phyloP scores from a whole-genome alignment of 2,888 invertebrate genomes.

The Quadroppia sp. region DNA sequence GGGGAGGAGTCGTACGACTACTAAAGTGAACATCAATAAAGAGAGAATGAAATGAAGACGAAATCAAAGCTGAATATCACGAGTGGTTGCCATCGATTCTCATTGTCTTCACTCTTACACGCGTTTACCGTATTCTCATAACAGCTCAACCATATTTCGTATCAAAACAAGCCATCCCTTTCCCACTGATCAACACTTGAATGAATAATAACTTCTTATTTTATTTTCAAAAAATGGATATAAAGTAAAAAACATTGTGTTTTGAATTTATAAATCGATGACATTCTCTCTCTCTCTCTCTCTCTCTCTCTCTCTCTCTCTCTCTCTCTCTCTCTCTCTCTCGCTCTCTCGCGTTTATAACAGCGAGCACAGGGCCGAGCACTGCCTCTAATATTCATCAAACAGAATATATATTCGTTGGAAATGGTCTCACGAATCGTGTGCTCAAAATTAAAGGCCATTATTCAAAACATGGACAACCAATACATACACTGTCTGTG shows the following conservation, averaged over 20 bases:
- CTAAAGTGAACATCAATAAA: background rate
- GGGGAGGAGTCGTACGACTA: background rate
- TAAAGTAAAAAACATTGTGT: background rate
- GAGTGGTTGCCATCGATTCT: slow-evolving; percentile 7
- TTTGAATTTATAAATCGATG: background rate
- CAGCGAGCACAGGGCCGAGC: background rate
- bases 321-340: too few species aligned
- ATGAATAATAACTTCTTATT: too few species aligned
- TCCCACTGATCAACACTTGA: too few species aligned
- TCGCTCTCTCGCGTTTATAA: background rate
- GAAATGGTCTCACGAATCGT: slow-evolving; percentile 7
- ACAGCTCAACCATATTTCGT: background rate
- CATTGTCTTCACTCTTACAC: background rate
- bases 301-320: too few species aligned
- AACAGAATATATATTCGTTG: background rate
- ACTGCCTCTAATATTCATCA: background rate
- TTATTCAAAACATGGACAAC: slow-evolving; percentile 10
- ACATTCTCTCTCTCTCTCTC: background rate
- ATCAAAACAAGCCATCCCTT: too few species aligned
- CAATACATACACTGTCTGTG: background rate
- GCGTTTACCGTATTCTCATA: background rate
- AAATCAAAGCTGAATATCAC: background rate
- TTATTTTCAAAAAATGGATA: too few species aligned
- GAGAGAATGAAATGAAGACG: background rate
- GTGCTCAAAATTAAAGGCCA: slow-evolving; percentile 7